Percentiles rank a stretch among this genome's conserved stretches.
phyloP scores from a whole-genome alignment of 2,113 vertebrate genomes.

The Thalassoma bifasciatum region DNA sequence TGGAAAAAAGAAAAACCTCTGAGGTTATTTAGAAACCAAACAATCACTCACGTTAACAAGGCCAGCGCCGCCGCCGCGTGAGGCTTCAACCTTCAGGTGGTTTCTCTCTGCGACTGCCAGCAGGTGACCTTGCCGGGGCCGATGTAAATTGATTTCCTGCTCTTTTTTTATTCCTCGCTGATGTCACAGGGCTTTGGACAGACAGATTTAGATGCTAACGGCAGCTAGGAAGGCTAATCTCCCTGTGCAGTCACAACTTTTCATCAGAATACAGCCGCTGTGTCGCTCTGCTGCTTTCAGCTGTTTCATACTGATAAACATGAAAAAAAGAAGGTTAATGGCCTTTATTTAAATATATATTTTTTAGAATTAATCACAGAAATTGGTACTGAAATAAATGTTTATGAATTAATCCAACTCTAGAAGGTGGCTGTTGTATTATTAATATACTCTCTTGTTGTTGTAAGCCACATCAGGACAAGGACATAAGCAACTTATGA shows the following conservation, averaged over 20 bases:
- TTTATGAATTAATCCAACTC: no score
- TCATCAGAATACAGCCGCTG: slow-evolving; percentile 3
- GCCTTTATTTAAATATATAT: no score
- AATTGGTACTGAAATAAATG: no score
- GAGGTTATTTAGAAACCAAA: background rate
- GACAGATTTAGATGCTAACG: slow-evolving; percentile 28
- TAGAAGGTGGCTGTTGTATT: no score
- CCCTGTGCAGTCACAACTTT: background rate
- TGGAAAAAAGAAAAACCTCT: no score
- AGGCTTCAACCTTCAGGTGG: slow-evolving; percentile 27
- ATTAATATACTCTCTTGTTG: no score
- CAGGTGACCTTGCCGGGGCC: slow-evolving; percentile 11
- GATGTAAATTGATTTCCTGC: slow-evolving; percentile 38
- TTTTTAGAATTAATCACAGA: no score
- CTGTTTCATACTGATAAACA: slow-evolving; percentile 11
- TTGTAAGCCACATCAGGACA: no score
- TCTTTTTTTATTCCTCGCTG: slow-evolving; percentile 6
- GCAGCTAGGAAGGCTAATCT: slow-evolving; percentile 18
- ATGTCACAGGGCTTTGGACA: slow-evolving; percentile 16
- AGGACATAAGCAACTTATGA: no score
- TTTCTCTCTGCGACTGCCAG: background rate
- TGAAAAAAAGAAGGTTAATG: no score
- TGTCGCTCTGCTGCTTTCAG: background rate
- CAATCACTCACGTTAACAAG: background rate
- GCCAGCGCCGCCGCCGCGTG: background rate